phyloP scores from a whole-genome alignment of 2,113 vertebrate species.

The Poecilia latipinna region DNA sequence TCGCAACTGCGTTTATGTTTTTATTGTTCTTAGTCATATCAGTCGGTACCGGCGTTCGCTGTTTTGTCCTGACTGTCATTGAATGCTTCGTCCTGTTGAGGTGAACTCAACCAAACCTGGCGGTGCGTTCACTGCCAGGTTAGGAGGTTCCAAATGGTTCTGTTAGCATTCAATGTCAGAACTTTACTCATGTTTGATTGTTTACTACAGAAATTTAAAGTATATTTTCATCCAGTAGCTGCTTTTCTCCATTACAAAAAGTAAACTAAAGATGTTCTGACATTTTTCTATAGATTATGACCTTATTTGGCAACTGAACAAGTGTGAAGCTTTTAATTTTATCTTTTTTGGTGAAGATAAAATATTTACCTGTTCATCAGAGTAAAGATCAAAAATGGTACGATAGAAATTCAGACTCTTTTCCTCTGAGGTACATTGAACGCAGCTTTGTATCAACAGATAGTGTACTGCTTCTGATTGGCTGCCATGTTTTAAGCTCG shows the following conservation, averaged over 20 bases:
- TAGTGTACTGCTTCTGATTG: constrained; percentile 19
- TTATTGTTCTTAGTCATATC: constrained; percentile 25
- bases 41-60: background rate
- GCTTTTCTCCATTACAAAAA: background rate
- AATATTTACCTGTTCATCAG: background rate
- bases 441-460: background rate
- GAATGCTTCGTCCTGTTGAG: background rate
- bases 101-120: background rate
- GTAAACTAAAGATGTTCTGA: background rate
- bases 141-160: background rate
- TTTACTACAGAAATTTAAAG: background rate
- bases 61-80: background rate
- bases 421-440: background rate
- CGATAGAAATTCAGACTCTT: background rate
- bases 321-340: background rate
- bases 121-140: background rate
- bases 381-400: background rate
- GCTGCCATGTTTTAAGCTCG: constrained; percentile 11
- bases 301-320: too few species aligned
- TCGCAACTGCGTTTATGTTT: constrained; percentile 35
- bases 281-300: background rate
- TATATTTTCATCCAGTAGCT: background rate
- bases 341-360: background rate
- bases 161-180: background rate
- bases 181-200: background rate